Conservation (phyloP, 2,113 vertebrate species). For the Marmota monax region DNA sequence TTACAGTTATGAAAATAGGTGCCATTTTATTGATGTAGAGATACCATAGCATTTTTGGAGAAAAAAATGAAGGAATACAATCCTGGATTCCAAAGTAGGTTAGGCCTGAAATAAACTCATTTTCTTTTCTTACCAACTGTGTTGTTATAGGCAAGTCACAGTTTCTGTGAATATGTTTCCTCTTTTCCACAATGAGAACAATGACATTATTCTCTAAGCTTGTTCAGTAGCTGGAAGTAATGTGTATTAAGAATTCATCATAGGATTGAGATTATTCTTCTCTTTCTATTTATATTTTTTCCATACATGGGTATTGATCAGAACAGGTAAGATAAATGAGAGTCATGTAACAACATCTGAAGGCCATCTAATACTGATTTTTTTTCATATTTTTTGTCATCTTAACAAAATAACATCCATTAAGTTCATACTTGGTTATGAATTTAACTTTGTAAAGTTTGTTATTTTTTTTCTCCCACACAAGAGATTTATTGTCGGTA, state of each 20-base stretch:
- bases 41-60: background rate
- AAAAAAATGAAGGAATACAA: background rate
- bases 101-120: background rate
- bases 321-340: background rate
- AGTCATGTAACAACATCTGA: background rate
- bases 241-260: background rate
- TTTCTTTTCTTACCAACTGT: background rate
- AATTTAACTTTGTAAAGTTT: background rate
- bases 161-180: background rate
- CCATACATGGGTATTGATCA: background rate
- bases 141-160: background rate
- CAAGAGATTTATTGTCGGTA: too few relatives aligned
- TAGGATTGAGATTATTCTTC: background rate
- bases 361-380: background rate
- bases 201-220: background rate
- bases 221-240: background rate
- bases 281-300: constrained; percentile 25
- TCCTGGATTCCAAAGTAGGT: background rate
- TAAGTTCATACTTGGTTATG: background rate
- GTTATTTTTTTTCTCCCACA: background rate
- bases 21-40: background rate
- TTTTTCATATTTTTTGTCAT: background rate
- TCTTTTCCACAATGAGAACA: background rate
- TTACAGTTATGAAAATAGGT: background rate
- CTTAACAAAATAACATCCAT: background rate